Conservation (phyloP, 2,113 vertebrate species). For the Caranx melampygus region DNA sequence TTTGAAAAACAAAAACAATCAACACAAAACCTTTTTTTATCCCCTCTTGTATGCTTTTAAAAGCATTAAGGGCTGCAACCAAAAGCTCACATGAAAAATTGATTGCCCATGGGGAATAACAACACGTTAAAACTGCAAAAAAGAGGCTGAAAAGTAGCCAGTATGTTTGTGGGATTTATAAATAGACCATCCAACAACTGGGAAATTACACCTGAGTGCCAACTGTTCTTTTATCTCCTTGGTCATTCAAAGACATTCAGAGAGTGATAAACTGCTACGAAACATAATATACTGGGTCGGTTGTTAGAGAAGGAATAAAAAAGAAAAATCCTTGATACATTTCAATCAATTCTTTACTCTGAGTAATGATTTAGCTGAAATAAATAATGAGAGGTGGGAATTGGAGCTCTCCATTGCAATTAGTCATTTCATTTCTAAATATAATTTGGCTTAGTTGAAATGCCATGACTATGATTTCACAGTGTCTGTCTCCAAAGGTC, state of each 20-base stretch:
- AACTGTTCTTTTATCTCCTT: slow-evolving; percentile 8
- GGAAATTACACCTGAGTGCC: slow-evolving; percentile 43
- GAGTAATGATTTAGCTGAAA: slow-evolving; percentile 71
- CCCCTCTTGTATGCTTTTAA: slow-evolving; percentile 66
- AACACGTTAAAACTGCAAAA: slow-evolving; percentile 56
- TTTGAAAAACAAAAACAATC: slow-evolving; percentile 67
- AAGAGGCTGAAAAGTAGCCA: slow-evolving; percentile 48
- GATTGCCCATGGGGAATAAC: slow-evolving; percentile 60
- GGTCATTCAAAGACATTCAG: slow-evolving; percentile 29
- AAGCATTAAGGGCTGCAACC: slow-evolving; percentile 63
- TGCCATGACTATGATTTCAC: slow-evolving; percentile 68
- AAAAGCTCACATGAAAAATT: slow-evolving; percentile 75
- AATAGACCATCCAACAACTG: slow-evolving; percentile 48
- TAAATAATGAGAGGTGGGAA: slow-evolving; percentile 82
- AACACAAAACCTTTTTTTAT: slow-evolving; percentile 61
- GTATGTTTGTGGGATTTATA: slow-evolving; percentile 47
- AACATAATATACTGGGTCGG: slow-evolving; percentile 13
- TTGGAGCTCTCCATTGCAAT: slow-evolving; percentile 79
- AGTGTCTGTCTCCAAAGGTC: slow-evolving; percentile 73
- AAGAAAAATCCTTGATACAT: slow-evolving; percentile 27
- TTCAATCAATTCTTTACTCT: slow-evolving; percentile 68
- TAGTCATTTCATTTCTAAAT: slow-evolving; percentile 78
- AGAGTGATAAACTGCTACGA: slow-evolving; percentile 14
- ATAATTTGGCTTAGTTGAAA: slow-evolving; percentile 77
- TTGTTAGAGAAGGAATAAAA: slow-evolving; percentile 1